Percentiles rank a stretch among this genome's conserved stretches.
Conservation (phyloP, 2,113 vertebrate genomes). For the Microtus montanus region DNA sequence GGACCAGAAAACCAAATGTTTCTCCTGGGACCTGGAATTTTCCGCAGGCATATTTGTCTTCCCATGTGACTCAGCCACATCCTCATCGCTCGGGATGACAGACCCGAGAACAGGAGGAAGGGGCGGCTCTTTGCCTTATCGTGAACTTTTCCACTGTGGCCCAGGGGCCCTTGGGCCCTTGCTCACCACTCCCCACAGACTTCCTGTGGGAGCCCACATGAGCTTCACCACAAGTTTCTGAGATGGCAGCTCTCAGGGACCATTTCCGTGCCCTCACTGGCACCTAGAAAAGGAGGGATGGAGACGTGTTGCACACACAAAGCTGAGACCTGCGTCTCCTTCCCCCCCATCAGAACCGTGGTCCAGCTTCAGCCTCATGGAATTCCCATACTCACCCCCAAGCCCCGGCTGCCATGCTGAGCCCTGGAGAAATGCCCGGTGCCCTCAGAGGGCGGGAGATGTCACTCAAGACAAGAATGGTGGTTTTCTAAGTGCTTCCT, state of each 20-base stretch:
- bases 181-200: not conserved
- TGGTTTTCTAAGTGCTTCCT: not conserved
- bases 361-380: not conserved
- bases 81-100: not conserved
- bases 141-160: slow-evolving; percentile 24
- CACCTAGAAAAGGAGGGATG: not conserved
- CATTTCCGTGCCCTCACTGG: not conserved
- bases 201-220: slow-evolving; percentile 25
- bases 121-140: not conserved
- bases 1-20: not conserved
- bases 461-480: not conserved
- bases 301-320: not conserved
- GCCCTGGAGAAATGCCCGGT: not conserved
- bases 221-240: not conserved
- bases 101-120: not conserved
- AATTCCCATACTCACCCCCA: not conserved
- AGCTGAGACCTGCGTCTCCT: not conserved
- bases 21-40: not conserved
- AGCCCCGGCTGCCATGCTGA: accelerated
- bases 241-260: not conserved
- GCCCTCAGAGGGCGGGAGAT: not conserved
- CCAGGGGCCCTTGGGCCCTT: not conserved
- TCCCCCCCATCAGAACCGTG: not conserved
- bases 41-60: not conserved
- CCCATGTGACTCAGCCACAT: slow-evolving; percentile 5